Conservation (phyloP, 53 echinoderm and acorn worm genomes). For the Luidia sarsii region DNA sequence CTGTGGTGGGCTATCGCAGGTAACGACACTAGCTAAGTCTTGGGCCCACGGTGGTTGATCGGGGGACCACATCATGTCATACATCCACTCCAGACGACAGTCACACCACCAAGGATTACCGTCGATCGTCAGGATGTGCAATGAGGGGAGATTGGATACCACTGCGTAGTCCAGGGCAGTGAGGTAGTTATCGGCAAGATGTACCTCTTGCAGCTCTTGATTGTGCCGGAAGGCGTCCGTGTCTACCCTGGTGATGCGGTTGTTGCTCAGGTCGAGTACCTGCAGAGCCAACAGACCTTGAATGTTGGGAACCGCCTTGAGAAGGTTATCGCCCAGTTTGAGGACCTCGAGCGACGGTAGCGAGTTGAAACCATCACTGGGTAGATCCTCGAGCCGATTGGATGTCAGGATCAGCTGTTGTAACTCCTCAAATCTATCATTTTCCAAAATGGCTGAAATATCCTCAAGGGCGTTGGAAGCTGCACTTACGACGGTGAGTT, state of each 20-base stretch:
- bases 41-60: conserved; percentile 7
- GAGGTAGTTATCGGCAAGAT: not conserved
- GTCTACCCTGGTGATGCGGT: not conserved
- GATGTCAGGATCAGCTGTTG: not conserved
- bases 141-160: not conserved
- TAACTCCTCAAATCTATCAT: not conserved
- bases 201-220: not conserved
- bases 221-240: not conserved
- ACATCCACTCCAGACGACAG: conserved; percentile 27
- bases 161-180: not conserved
- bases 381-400: not conserved
- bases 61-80: conserved; percentile 19
- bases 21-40: not conserved
- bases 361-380: not conserved
- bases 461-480: conserved; percentile 9
- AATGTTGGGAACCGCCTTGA: not conserved
- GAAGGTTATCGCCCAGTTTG: not conserved
- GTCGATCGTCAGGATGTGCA: not conserved
- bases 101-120: conserved; percentile 36
- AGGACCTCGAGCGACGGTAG: not conserved
- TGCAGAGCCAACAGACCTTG: conserved; percentile 10
- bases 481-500: not conserved
- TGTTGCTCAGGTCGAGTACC: not conserved
- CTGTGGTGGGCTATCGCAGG: not conserved
- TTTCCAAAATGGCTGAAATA: not conserved